These are phyloP conservation scores for Cassiopea xamachana DNA, from an alignment of 30 jellyfish, hydroid and myxozoan species.

Conservation along the genomic window DNA sequence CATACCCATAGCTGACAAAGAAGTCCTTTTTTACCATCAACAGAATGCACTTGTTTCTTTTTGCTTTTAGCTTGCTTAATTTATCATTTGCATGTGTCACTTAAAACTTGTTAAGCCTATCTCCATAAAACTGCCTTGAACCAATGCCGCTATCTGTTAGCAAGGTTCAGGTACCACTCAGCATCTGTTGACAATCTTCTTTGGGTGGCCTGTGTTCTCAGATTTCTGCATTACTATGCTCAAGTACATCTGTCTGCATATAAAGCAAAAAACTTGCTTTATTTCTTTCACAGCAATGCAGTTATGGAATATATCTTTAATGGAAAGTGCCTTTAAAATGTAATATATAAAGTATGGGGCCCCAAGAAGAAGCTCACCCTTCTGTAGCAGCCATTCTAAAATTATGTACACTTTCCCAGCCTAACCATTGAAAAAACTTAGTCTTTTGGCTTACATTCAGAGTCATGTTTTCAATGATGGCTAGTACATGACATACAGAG, in stretches of 20 bases:
- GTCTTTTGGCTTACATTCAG: not conserved
- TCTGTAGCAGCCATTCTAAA: not conserved
- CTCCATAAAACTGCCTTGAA: not conserved
- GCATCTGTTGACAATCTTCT: not conserved
- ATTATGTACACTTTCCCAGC: not conserved
- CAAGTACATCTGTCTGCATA: not conserved
- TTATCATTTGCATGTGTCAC: not conserved
- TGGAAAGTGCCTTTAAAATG: not conserved
- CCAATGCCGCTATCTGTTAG: not conserved
- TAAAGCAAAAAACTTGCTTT: not conserved
- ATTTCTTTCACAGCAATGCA: too few species aligned
- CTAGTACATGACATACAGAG: not conserved
- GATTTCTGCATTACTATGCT: not conserved
- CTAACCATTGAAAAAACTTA: not conserved
- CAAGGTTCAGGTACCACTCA: not conserved
- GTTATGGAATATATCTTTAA: not conserved
- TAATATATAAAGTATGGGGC: not conserved
- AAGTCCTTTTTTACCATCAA: too few species aligned
- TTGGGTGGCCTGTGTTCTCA: not conserved
- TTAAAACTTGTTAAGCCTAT: not conserved
- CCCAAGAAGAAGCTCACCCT: not conserved
- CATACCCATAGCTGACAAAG: too few species aligned
- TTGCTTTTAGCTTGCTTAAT: too few species aligned
- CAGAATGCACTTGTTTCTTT: too few species aligned
- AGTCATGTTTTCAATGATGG: not conserved